Conservation (phyloP, 2,797 vertebrate species). For the Darevskia nairensis region DNA sequence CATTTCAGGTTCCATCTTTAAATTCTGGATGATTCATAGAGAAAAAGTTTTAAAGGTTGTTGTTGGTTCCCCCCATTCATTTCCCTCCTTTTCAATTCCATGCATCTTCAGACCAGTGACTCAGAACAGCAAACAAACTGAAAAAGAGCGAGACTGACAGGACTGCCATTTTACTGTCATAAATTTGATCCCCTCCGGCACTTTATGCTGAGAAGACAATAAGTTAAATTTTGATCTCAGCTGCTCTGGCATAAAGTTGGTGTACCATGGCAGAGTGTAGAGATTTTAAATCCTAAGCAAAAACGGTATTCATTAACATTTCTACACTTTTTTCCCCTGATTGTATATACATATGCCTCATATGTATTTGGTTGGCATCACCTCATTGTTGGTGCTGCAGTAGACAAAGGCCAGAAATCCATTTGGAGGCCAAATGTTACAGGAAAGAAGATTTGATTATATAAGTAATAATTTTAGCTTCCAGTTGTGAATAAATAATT, state of each 20-base stretch:
- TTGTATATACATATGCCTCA: background rate
- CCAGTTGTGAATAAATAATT: background rate
- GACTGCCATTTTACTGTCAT: constrained; percentile 60
- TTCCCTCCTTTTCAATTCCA: constrained; percentile 48
- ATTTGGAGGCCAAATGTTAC: background rate
- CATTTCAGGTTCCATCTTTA: constrained; percentile 32
- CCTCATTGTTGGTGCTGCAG: background rate
- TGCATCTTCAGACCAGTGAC: constrained; percentile 64
- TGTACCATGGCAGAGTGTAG: constrained; percentile 40
- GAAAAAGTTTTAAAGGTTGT: constrained; percentile 53
- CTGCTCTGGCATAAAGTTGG: constrained; percentile 28
- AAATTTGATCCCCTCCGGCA: constrained; percentile 65
- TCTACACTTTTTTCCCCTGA: background rate
- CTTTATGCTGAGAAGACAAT: constrained; percentile 56
- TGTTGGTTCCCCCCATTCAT: constrained; percentile 44
- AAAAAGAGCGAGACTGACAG: constrained; percentile 66
- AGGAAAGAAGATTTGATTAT: background rate
- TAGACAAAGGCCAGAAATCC: background rate
- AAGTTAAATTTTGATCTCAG: constrained; percentile 50
- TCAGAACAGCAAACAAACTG: constrained; percentile 69
- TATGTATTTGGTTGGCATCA: background rate
- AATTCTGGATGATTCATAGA: constrained; percentile 30
- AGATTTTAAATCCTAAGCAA: constrained; percentile 42
- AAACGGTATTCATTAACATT: constrained; percentile 43
- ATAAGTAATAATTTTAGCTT: background rate